Evolutionary conservation across 2,113 vertebrate genomes (phyloP), one percentile per base, ranked within the genome.

Genomic region (Nipponia nippon): DNA sequence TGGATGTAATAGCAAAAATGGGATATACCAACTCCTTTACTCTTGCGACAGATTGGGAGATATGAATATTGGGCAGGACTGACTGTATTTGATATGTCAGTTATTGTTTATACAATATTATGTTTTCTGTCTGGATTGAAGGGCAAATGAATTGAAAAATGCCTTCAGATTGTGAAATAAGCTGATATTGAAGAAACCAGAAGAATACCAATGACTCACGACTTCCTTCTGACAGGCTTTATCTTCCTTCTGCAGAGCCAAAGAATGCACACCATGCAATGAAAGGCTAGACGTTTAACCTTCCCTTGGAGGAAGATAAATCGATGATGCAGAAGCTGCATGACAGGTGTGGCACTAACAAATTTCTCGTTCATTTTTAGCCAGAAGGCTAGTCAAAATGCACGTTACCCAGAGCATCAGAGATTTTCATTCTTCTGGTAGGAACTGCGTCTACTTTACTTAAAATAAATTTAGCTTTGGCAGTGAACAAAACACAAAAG

Each of bases 281-380:
- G 25, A 69, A 90, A 67, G 46, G 21, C 47, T 84, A 49, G 13
- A 56, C 0, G 5, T 75, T 93, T 91, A 89, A 94, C 67, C 26
- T 92, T 81, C 82, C 59, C 34, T 90, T 58, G 70, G 36, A 91
- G 52, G n/a, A 92, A 78, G 49, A 92, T 44, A 73, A 76, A 84
- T 73, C 2, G 6, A 44, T 62, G 78, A 87, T 78, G 79, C 47
- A 81, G 47, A 89, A 92, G 66, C 62, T 32, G 22, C 56, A 59
- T 40, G 63, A 83, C n/a, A 71, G 76, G 18, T 61, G 46, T 21
- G 65, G 77, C 52, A 89, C 53, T 92, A 92, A 90, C 25, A 77
- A 72, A 94, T 88, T 75, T 92, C 72, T 86, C 10, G 23, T 55
- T 97, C 56, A 59, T 94, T 86, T 88, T 80, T 67, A 90, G 93